Evolutionary conservation across 2,797 vertebrate genomes (phyloP).

Genomic region (Gambusia yucatana): DNA sequence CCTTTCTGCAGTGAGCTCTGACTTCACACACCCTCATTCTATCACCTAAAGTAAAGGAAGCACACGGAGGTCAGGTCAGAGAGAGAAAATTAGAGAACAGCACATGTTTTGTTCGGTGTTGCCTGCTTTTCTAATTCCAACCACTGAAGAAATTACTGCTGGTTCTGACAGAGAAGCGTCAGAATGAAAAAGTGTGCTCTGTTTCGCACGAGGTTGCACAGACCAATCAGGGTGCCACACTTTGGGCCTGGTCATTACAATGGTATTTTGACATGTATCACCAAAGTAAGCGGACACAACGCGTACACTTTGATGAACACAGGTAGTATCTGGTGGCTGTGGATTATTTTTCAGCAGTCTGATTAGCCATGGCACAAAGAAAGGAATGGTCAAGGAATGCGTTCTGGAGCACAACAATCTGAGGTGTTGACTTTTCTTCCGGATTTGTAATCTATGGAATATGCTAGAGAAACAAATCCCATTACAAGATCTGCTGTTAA

Average conservation of each 20-base stretch:
- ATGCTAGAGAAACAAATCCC: background rate
- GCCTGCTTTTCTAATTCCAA: constrained; percentile 9
- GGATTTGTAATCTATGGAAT: background rate
- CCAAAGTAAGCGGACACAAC: background rate
- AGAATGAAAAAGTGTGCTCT: background rate
- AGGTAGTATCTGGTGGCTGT: background rate
- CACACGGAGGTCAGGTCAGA: constrained; percentile 60
- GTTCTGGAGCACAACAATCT: background rate
- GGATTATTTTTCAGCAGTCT: background rate
- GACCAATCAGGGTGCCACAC: background rate
- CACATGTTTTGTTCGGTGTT: constrained; percentile 49
- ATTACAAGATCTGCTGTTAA: background rate
- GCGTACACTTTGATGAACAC: background rate
- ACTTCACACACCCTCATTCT: constrained; percentile 30
- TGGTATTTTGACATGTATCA: background rate
- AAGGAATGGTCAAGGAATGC: background rate
- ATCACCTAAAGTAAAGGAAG: constrained; percentile 40
- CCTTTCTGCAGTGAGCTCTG: constrained; percentile 36
- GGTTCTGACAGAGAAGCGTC: background rate
- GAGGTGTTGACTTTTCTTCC: background rate
- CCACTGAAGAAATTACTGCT: background rate
- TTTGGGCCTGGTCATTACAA: background rate
- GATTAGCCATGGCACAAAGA: background rate
- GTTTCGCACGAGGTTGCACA: background rate
- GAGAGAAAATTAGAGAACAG: constrained; percentile 55